phyloP scores from a whole-genome alignment of 1,140 invertebrate genomes.

The Druon quercuslanigerum region DNA sequence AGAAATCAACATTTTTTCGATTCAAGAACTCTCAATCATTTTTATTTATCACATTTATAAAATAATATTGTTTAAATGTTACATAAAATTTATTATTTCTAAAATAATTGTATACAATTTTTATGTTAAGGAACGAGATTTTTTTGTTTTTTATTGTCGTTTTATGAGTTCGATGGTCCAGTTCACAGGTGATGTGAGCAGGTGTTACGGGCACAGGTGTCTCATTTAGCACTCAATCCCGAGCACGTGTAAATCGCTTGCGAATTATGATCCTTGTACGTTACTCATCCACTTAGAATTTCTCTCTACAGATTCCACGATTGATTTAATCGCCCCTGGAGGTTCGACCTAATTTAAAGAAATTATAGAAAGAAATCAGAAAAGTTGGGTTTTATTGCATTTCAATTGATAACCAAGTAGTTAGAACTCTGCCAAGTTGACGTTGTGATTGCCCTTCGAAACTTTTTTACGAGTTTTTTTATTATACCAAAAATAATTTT shows the following conservation, averaged over 20 bases:
- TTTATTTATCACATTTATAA: too few relatives aligned
- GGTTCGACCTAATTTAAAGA: too few relatives aligned
- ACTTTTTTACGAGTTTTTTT: too few relatives aligned
- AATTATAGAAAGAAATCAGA: too few relatives aligned
- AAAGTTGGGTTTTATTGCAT: too few relatives aligned
- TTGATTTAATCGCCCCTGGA: too few relatives aligned
- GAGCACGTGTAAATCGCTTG: constrained; percentile 22
- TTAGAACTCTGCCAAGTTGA: too few relatives aligned
- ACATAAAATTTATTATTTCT: not conserved
- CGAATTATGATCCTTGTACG: too few relatives aligned
- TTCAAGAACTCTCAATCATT: not conserved
- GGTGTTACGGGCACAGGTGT: not conserved
- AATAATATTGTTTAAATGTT: too few relatives aligned
- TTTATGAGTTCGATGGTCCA: constrained; percentile 13
- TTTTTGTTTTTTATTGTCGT: not conserved
- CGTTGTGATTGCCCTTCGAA: too few relatives aligned
- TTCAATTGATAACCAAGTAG: too few relatives aligned
- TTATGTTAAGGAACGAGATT: not conserved
- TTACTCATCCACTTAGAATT: not conserved
- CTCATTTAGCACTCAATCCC: not conserved
- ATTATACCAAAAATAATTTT: too few relatives aligned
- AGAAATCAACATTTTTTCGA: not conserved
- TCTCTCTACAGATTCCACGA: not conserved
- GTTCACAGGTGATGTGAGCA: constrained; percentile 11
- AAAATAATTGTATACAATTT: not conserved